Percentiles rank a stretch among this genome's conserved stretches.
Conservation (phyloP, 53 echinoderm and acorn worm genomes). For the Apostichopus leukothele region DNA sequence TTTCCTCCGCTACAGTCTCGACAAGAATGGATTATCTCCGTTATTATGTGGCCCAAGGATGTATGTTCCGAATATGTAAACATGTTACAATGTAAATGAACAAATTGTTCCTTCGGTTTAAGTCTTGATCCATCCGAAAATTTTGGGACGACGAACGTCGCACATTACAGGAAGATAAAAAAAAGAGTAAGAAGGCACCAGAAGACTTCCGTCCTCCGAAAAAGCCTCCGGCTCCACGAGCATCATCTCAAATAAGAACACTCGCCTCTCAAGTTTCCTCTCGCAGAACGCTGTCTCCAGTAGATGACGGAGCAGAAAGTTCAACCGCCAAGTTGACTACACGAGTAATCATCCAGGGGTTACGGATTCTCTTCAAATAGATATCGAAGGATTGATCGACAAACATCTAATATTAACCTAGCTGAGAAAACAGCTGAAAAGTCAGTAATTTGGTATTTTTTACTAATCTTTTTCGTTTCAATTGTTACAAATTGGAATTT, state of each 20-base stretch:
- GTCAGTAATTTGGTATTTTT: too few relatives aligned
- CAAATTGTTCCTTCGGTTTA: neutral
- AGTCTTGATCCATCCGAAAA: neutral
- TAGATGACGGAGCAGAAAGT: conserved; percentile 3
- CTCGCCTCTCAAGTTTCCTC: conserved; percentile 23
- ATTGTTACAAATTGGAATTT: too few relatives aligned
- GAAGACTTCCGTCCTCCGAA: neutral
- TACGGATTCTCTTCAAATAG: neutral
- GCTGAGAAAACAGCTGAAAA: too few relatives aligned
- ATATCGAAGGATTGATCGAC: neutral
- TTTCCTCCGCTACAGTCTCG: neutral
- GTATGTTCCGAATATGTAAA: conserved; percentile 6
- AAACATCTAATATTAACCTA: too few relatives aligned
- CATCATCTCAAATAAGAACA: conserved; percentile 14
- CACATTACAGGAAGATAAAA: neutral
- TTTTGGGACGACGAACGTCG: neutral
- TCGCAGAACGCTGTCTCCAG: conserved; percentile 19
- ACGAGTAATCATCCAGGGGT: conserved; percentile 6
- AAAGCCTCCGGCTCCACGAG: conserved; percentile 22
- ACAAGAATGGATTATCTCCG: neutral
- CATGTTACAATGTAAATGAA: neutral
- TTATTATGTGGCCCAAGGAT: neutral
- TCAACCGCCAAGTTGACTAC: neutral
- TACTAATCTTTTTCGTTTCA: too few relatives aligned
- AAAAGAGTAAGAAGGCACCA: conserved; percentile 11